phyloP scores from a whole-genome alignment of 2,797 vertebrate genomes.

The Periparus ater region DNA sequence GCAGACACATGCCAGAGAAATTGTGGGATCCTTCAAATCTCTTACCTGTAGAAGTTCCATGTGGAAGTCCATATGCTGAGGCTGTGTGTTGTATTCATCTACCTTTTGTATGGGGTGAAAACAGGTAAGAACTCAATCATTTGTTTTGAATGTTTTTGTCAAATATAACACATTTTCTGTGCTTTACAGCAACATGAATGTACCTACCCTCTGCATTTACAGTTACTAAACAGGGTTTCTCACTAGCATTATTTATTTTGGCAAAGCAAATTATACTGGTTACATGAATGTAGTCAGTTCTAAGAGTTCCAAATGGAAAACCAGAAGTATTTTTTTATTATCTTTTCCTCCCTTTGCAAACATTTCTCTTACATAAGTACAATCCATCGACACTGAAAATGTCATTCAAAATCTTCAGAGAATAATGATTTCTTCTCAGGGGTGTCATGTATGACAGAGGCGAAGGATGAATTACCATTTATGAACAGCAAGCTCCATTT shows the following conservation, averaged over 20 bases:
- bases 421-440: constrained; percentile 21
- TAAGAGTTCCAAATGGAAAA: constrained; percentile 16
- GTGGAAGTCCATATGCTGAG: constrained; percentile 60
- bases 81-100: constrained; percentile 35
- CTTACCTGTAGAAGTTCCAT: neutral
- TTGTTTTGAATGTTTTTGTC: neutral
- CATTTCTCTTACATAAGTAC: constrained; percentile 3
- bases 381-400: neutral
- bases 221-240: neutral
- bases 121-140: constrained; percentile 60
- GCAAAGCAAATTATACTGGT: neutral
- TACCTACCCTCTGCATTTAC: neutral
- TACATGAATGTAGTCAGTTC: neutral
- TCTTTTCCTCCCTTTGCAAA: constrained; percentile 14
- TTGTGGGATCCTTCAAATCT: neutral
- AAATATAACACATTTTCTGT: neutral
- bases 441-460: neutral
- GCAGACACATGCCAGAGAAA: neutral
- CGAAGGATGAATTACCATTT: neutral
- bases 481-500: constrained; percentile 24
- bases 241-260: neutral
- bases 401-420: neutral
- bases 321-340: constrained; percentile 22
- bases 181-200: neutral
- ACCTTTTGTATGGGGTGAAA: constrained; percentile 44